Evolutionary conservation across 2,888 invertebrate genomes (phyloP), one percentile per base, ranked within the genome.

Genomic region (Eupithecia inturbata): DNA sequence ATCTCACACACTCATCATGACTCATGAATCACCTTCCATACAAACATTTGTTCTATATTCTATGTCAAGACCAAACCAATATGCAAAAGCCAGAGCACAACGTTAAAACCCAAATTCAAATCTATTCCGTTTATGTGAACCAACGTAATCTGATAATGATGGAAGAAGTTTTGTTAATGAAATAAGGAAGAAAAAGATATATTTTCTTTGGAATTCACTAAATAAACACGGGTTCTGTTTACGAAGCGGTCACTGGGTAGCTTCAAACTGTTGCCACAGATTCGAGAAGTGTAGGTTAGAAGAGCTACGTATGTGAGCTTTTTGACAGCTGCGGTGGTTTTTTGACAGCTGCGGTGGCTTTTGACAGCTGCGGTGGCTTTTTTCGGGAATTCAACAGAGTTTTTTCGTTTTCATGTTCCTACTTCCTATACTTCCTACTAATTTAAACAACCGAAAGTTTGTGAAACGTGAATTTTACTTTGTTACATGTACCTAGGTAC

Each of bases 141-240:
- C 26, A 57, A 33, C 63, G 10, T 64, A 19, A 64, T 31, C 63
- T 36, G 36, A 19, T 57, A 57, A 57, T 26, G 57, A 31, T 64
- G 12, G 36, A 64, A 26, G 66, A 22, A 26, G 36, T 9, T 81
- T 71, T 76, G 74, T 66, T 67, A 70, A 72, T 73, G 67, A 73
- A 63, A 75, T 64, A 16, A 74, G 72, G 45, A 45, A 72, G 68
- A 68, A 22, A 66, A 69, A 73, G 73, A 75, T 77, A 79, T 82
- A 84, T 83, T 80, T 77, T 77, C 80, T 76, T 73, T 73, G 68
- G 75, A 71, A 78, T 76, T 64, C 31, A 12, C 53, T 45, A 71
- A 75, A 75, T 68, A 75, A 73, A 75, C 75, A 22, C 9, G 28
- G n/a, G 31, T 26, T 70, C 7, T 75, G 75, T 73, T 75, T 75